Conservation (phyloP, 2,888 invertebrate genomes). For the Myopa tessellatipennis region DNA sequence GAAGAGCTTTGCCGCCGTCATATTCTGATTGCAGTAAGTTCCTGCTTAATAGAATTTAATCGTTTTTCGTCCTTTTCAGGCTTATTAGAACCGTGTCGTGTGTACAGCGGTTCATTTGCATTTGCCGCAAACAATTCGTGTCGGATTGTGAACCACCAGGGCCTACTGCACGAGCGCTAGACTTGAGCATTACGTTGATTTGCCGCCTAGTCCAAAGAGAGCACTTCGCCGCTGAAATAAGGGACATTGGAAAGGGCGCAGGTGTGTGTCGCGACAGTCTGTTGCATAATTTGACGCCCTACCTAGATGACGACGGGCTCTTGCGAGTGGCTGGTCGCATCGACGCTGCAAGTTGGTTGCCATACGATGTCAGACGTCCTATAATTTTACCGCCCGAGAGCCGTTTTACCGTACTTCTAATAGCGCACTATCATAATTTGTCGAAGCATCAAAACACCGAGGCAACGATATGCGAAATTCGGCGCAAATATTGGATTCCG, state of each 20-base stretch:
- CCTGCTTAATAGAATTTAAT: conserved; percentile 14
- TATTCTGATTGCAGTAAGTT: conserved; percentile 24
- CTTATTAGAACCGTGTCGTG: conserved; percentile 13
- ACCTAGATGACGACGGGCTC: neutral
- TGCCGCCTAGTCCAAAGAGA: neutral
- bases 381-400: neutral
- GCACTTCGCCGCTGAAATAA: conserved; percentile 7
- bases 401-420: neutral
- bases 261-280: neutral
- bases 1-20: conserved; percentile 28
- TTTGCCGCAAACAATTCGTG: neutral
- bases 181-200: neutral
- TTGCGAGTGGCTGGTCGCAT: neutral
- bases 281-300: neutral
- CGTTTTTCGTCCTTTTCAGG: conserved; percentile 30
- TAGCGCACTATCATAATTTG: neutral
- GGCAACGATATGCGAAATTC: neutral
- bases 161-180: neutral
- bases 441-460: neutral
- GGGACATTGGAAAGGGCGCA: neutral
- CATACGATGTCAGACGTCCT: neutral
- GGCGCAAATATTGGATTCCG: neutral
- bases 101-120: conserved; percentile 8
- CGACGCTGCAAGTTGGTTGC: neutral
- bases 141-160: neutral